A percentile compares a stretch with the other conserved stretches of the same genome.
These are phyloP conservation scores for Drosophila merina DNA, from an alignment of 2,888 invertebrate genomes.

Conservation along the genomic window DNA sequence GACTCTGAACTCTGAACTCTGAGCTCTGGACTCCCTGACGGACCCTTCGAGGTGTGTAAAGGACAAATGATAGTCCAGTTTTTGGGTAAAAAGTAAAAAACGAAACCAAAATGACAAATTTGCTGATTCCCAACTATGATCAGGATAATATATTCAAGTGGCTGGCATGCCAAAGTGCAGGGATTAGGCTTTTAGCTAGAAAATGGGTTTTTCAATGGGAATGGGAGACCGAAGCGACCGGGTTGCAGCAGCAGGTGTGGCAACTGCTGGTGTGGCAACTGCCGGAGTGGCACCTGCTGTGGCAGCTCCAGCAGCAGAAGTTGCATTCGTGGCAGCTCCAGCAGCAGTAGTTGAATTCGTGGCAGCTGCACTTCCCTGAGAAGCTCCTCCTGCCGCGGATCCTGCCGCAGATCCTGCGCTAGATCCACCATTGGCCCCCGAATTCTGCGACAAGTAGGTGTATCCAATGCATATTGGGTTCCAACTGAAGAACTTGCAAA, in stretches of 20 bases:
- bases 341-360: neutral
- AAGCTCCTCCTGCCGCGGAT: neutral
- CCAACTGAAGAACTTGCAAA: neutral
- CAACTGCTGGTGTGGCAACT: neutral
- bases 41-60: slow-evolving; percentile 35
- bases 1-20: neutral
- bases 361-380: neutral
- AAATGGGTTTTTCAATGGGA: neutral
- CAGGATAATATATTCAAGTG: neutral
- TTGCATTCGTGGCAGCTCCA: neutral
- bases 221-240: neutral
- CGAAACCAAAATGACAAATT: neutral
- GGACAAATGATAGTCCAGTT: slow-evolving; percentile 7
- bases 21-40: no score
- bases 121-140: neutral
- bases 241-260: neutral
- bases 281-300: neutral
- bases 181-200: neutral
- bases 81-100: no score
- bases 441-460: neutral
- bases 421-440: neutral
- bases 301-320: neutral
- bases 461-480: neutral
- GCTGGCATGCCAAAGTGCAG: slow-evolving; percentile 3
- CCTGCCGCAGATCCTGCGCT: no score